Conservation (phyloP, 2,888 invertebrate genomes). For the Stenodera caucasica region DNA sequence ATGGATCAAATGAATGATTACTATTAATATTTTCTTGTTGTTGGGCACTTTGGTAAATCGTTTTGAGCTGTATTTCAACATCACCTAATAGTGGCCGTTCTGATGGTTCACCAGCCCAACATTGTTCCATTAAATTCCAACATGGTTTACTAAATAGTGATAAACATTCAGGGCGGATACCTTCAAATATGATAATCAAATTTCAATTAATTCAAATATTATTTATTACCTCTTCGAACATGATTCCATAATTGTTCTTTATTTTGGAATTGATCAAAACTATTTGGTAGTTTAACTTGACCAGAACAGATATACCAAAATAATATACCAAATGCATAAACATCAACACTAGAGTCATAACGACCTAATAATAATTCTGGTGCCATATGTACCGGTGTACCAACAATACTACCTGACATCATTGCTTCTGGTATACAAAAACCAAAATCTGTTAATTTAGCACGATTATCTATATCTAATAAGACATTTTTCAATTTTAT, state of each 20-base stretch:
- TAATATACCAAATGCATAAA: conserved; percentile 87
- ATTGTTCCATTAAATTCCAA: conserved; percentile 82
- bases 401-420: conserved; percentile 87
- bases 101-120: conserved; percentile 78
- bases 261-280: conserved; percentile 81
- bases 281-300: conserved; percentile 73
- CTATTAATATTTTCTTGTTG: conserved; percentile 14
- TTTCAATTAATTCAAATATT: neutral
- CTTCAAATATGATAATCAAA: conserved; percentile 54
- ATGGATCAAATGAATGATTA: neutral
- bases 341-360: conserved; percentile 83
- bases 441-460: conserved; percentile 83
- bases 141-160: conserved; percentile 75
- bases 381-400: conserved; percentile 90
- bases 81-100: conserved; percentile 77
- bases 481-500: conserved; percentile 89
- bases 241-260: conserved; percentile 86
- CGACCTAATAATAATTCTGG: conserved; percentile 81
- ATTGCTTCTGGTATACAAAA: conserved; percentile 90
- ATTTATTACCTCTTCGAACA: conserved; percentile 72
- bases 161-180: conserved; percentile 78
- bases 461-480: conserved; percentile 71
- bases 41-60: conserved; percentile 53
- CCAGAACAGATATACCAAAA: conserved; percentile 92
- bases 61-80: conserved; percentile 69